Evolutionary conservation across 1,140 invertebrate species (phyloP), one percentile per base, ranked within the genome.

Genomic region (Muscidifurax raptorellus): DNA sequence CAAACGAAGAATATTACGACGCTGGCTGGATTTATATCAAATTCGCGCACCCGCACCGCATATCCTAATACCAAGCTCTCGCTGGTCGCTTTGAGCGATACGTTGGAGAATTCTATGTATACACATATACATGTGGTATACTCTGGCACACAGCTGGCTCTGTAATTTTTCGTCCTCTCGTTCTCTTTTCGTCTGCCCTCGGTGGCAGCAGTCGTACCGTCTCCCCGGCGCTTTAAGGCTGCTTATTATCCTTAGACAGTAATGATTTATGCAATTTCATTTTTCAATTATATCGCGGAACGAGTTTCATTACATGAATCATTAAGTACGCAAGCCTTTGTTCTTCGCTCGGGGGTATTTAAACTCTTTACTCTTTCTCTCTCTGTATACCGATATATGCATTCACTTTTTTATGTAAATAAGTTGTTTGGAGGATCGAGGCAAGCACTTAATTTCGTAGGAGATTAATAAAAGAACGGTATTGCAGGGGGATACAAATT

Each of bases 191-290:
- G 36, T 44, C 27, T 12, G 32, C 12, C 36, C 9, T 25, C 27
- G 22, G 27, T 18, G 18, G 59, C 64, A 28, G 28, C 66, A 27
- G 66, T 28, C 64, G 64, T 7, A n/a, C 27, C 25, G 64, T 27
- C 5, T 27, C 64, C 7, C 64, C 9, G 30, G 25, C 12, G n/a
- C 32, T 69, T 36, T 81, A 15, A 74, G 71, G 9, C 25, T 18
- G 71, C 52, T 76, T 64, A 77, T 76, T 67, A 66, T 67, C 81
- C 44, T 27, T 66, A 44, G 80, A 82, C 80, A 59, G 69, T 82
- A 72, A 74, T 74, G 80, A 82, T 82, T 82, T 59, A 74, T 67
- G 75, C 82, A 78, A 83, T 83, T 83, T 83, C 75, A 78, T 83
- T 83, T 83, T 83, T 83, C 75, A 83, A 83, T 78, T 83, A 83